phyloP scores from a whole-genome alignment of 2,888 invertebrate species.

The Catocala sponsa region DNA sequence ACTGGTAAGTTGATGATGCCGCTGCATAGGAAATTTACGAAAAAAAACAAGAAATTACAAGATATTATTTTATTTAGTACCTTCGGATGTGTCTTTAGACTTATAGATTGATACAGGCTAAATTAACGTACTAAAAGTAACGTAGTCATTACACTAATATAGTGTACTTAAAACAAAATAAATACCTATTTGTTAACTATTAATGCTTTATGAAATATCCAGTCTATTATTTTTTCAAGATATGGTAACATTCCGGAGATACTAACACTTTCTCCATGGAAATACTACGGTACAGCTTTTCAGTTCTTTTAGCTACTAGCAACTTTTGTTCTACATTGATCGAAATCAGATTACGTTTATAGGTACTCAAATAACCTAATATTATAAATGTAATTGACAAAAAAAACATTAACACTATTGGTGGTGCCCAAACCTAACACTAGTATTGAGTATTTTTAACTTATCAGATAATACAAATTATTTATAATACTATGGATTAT shows the following conservation, averaged over 20 bases:
- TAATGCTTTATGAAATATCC: slow-evolving; percentile 20
- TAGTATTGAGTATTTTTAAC: slow-evolving; percentile 80
- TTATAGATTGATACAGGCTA: slow-evolving; percentile 61
- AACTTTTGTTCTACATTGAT: slow-evolving; percentile 47
- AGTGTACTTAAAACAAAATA: slow-evolving; percentile 80
- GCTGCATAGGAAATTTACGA: not conserved
- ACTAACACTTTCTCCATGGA: slow-evolving; percentile 8
- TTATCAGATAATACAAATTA: slow-evolving; percentile 67
- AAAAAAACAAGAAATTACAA: slow-evolving; percentile 28
- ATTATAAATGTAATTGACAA: slow-evolving; percentile 37
- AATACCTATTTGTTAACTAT: slow-evolving; percentile 56
- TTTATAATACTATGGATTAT: slow-evolving; percentile 72
- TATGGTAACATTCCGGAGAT: slow-evolving; percentile 12
- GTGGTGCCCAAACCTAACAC: slow-evolving; percentile 68
- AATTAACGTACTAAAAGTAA: slow-evolving; percentile 36
- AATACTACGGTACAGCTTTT: slow-evolving; percentile 17
- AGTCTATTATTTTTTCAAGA: slow-evolving; percentile 23
- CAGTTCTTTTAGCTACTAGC: slow-evolving; percentile 28
- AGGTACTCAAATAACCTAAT: slow-evolving; percentile 39
- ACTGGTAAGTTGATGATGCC: too few species aligned
- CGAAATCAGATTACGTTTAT: slow-evolving; percentile 31
- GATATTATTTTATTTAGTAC: slow-evolving; percentile 67
- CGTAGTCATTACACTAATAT: slow-evolving; percentile 84
- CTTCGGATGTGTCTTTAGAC: slow-evolving; percentile 69
- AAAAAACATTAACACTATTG: slow-evolving; percentile 58